Evolutionary conservation across 1,140 invertebrate genomes (phyloP).

Genomic region (Drosophila hydei): DNA sequence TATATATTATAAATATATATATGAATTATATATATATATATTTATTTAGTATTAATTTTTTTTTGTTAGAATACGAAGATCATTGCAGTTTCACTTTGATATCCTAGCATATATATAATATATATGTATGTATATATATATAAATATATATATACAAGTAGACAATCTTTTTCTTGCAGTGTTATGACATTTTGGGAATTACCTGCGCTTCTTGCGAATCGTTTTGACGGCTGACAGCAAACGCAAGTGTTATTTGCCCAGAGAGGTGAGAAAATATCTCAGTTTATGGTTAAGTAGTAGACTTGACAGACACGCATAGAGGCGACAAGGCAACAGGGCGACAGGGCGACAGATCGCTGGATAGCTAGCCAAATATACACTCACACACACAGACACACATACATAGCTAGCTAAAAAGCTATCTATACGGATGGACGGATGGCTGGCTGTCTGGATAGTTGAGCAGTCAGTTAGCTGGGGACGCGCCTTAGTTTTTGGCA

Average conservation of each 20-base stretch:
- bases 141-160: too few relatives aligned
- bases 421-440: constrained; percentile 1
- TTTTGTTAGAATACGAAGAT: too few relatives aligned
- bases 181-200: constrained; percentile 63
- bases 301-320: constrained; percentile 50
- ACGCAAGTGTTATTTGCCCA: constrained; percentile 39
- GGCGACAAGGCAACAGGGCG: constrained; percentile 3
- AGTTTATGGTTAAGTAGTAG: constrained; percentile 78
- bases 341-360: constrained; percentile 6
- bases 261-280: constrained; percentile 75
- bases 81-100: too few relatives aligned
- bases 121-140: too few relatives aligned
- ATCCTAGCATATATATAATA: background rate
- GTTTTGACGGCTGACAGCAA: constrained; percentile 39
- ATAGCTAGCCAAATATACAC: constrained; percentile 9
- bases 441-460: constrained; percentile 19
- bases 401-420: background rate
- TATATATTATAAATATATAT: too few relatives aligned
- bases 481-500: constrained; percentile 59
- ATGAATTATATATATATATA: too few relatives aligned
- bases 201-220: constrained; percentile 73
- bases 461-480: constrained; percentile 20
- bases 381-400: background rate
- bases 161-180: constrained; percentile 55
- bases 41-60: too few relatives aligned